Evolutionary conservation across 2,113 vertebrate genomes (phyloP), one percentile per base, ranked within the genome.

Genomic region (Poecilia latipinna): DNA sequence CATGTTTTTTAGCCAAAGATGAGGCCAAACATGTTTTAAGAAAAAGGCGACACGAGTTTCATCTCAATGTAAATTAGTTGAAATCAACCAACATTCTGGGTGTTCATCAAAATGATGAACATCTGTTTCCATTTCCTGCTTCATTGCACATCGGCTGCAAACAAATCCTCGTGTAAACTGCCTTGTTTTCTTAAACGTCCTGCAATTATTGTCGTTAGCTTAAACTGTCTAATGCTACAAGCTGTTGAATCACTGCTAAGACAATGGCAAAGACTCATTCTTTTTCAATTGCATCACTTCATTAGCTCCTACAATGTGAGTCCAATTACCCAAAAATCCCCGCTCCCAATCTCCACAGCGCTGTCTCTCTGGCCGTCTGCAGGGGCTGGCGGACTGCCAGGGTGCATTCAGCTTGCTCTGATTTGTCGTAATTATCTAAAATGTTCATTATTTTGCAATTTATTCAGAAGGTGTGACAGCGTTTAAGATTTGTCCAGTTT

Each of bases 321-420:
- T 78, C 87, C 81, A 88, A 90, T 92, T 90, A 90, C 87, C 86
- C 86, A 88, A 28, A 86, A 87, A 51, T 87, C 74, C 84, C 75
- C 65, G 26, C 68, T 78, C 71, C 72, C 8, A 29, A 71, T 82
- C 81, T 88, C 73, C 64, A 73, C 51, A 72, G 77, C 89, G 85
- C 75, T 75, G 57, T 87, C 75, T 87, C 73, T 80, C 63, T 37
- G 78, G 72, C 81, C 64, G 88, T 85, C 86, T 88, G 81, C 61
- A 17, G 82, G 69, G 68, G 65, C 71, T 89, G 89, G 89, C 84
- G 1, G 19, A 1, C 4, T 51, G 90, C 90, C 90, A 91, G 79
- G 48, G 74, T 70, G 86, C 84, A 72, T 88, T 86, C 71, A 84
- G 69, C 74, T 17, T 75, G 82, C 68, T 82, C 72, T 82, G 85